phyloP scores from a whole-genome alignment of 1,140 invertebrate species.

The Apis mellifera region DNA sequence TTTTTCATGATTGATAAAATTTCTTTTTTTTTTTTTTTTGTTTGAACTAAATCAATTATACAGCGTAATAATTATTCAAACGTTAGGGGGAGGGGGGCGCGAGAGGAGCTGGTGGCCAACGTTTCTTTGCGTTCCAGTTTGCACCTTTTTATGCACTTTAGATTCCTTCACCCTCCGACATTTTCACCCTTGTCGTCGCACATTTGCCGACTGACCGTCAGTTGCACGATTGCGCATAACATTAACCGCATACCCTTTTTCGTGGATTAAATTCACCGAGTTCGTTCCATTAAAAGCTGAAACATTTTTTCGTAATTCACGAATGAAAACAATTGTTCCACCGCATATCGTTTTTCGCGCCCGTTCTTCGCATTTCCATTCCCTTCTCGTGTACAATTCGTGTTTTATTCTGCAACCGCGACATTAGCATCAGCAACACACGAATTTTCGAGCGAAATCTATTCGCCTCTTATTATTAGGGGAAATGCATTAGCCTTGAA shows the following conservation, averaged over 20 bases:
- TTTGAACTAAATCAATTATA: too few relatives aligned
- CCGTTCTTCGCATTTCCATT: background rate
- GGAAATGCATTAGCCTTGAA: conserved; percentile 38
- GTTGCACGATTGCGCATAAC: background rate
- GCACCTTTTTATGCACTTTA: background rate
- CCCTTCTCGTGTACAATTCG: background rate
- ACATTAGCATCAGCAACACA: background rate
- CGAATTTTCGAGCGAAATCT: conserved; percentile 3
- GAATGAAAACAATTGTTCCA: background rate
- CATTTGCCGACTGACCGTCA: background rate
- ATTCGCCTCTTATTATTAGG: conserved; percentile 34
- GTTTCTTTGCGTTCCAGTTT: too few relatives aligned
- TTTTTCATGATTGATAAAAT: background rate
- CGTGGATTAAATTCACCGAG: too few relatives aligned
- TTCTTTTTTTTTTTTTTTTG: background rate
- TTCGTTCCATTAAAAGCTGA: background rate
- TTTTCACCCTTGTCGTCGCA: background rate
- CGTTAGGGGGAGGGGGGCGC: too few relatives aligned
- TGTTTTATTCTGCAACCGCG: background rate
- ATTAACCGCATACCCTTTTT: background rate
- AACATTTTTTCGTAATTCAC: background rate
- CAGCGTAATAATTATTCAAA: too few relatives aligned
- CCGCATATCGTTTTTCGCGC: too few relatives aligned
- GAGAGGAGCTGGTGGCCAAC: too few relatives aligned
- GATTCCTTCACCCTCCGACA: background rate